Base-by-base conservation (phyloP, 2,888 invertebrate species). In the Cacoxenus indagator region DNA sequence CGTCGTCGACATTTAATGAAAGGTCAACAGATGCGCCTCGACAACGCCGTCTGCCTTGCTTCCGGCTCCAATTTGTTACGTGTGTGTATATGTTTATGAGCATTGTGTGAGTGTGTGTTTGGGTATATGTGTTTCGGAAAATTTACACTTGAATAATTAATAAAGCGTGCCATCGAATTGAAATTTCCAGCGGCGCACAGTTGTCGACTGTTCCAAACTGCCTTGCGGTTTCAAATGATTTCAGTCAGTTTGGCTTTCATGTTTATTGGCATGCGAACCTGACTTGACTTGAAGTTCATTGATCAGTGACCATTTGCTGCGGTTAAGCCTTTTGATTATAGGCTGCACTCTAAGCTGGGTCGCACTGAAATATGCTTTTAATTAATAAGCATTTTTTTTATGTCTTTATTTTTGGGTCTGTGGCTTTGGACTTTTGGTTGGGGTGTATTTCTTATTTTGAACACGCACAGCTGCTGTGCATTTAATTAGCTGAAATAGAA, bases 121-220 rank as follows among this genome's bases (percentile, higher is more conserved):
- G 24, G 14, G 24, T 54, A 14, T 17, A 31, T 64, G 27, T 45
- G 83, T 81, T 83, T 84, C 84, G 83, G n/a, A 83, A 80, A 78
- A 83, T 84, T 84, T 84, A 78, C 78, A 83, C 78, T 82, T 80
- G 82, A 83, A 83, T 83, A 83, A 83, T 83, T 83, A 83, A 83
- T 83, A 82, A 77, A 81, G 75, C 75, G 69, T 72, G 73, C 74
- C 9, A 11, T 51, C 19, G 51, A 17, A 9, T 51, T 4, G 51
- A 66, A 64, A 64, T 70, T n/a, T 74, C 68, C 67, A 71, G 68
- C 67, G 54, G 73, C 69, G 26, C 55, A 11, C 3, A 5, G 5
- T 14, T 37, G 9, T 37, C 5, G 37, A 1, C 5, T 37, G 37
- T 14, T 37, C 37, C 14, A 37, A 37, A 5, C 37, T 6, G 5